Evolutionary conservation across 2,797 vertebrate genomes (phyloP).

Genomic region (Poeciliopsis presidionis): DNA sequence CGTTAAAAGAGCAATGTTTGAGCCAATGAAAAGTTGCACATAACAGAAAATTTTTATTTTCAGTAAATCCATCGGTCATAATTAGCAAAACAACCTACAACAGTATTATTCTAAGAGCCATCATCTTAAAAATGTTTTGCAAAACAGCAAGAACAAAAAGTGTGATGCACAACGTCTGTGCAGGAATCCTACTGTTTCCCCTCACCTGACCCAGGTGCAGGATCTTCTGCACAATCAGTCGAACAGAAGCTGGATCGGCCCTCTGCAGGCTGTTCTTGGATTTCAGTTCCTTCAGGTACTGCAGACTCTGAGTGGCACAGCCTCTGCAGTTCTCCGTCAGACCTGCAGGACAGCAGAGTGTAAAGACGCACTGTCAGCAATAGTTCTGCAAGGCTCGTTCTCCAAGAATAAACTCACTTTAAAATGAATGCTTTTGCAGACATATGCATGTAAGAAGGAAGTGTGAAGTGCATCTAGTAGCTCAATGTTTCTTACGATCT

Average conservation of each 20-base stretch:
- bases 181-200: neutral
- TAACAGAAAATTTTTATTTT: neutral
- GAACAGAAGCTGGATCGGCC: slow-evolving; percentile 81
- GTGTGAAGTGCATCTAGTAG: neutral
- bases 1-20: neutral
- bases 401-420: neutral
- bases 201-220: slow-evolving; percentile 89
- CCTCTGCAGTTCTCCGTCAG: slow-evolving; percentile 87
- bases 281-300: slow-evolving; percentile 84
- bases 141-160: neutral
- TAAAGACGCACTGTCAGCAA: neutral
- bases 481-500: slow-evolving; percentile 61
- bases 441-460: neutral
- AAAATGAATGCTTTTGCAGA: slow-evolving; percentile 2
- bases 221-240: slow-evolving; percentile 79
- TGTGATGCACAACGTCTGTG: neutral
- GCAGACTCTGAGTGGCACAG: slow-evolving; percentile 85
- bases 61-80: neutral
- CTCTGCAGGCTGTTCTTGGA: slow-evolving; percentile 77
- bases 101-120: neutral
- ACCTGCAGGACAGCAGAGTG: slow-evolving; percentile 68
- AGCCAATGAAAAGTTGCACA: neutral
- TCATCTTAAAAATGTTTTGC: neutral
- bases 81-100: neutral
- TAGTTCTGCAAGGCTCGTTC: neutral